Conservation (phyloP, 2,797 vertebrate genomes). For the Pteropus rufus region DNA sequence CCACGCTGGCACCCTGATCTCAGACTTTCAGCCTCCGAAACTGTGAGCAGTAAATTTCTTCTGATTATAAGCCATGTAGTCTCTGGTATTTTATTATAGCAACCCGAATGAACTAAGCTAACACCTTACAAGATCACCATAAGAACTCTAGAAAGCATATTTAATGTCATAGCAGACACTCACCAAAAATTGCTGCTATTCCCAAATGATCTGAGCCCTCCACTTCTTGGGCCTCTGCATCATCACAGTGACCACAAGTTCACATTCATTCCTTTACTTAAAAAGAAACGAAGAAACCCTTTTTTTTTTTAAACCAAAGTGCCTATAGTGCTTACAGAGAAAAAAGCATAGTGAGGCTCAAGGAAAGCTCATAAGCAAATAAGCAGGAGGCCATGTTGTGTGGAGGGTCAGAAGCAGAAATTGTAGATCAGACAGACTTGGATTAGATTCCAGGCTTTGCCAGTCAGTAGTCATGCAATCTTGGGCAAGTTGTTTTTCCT, state of each 20-base stretch:
- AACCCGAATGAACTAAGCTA: neutral
- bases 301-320: neutral
- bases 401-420: neutral
- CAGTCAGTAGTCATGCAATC: neutral
- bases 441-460: neutral
- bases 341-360: neutral
- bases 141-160: neutral
- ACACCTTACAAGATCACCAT: neutral
- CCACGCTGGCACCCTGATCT: neutral
- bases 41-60: neutral
- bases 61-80: neutral
- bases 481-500: neutral
- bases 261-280: neutral
- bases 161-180: neutral
- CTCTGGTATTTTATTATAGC: neutral
- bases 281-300: neutral
- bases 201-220: neutral
- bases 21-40: neutral
- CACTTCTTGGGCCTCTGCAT: neutral
- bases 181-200: neutral
- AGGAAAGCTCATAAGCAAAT: neutral
- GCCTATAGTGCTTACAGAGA: neutral
- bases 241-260: neutral
- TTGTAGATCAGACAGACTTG: neutral
- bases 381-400: neutral